Evolutionary conservation across 2,113 vertebrate species (phyloP).

Genomic region (Drymodes brunneopygia): DNA sequence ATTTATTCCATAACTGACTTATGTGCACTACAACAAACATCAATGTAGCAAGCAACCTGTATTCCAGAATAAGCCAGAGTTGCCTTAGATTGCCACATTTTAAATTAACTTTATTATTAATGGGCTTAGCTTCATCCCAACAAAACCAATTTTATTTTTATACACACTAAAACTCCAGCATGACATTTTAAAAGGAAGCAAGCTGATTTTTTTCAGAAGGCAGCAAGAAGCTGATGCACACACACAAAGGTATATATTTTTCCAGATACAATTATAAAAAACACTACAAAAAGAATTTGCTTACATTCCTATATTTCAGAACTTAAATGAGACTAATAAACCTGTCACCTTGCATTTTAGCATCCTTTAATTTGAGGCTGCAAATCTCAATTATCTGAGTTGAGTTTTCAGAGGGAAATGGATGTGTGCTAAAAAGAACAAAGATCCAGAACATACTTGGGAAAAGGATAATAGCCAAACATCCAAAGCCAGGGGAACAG

Average conservation of each 20-base stretch:
- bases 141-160: not conserved
- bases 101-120: not conserved
- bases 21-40: not conserved
- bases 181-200: not conserved
- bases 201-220: not conserved
- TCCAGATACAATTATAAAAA: not conserved
- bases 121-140: not conserved
- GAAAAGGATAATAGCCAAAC: not conserved
- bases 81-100: not conserved
- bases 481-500: not conserved
- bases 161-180: not conserved
- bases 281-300: not conserved
- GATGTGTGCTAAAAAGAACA: not conserved
- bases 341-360: not conserved
- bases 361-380: not conserved
- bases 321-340: not conserved
- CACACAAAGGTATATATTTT: not conserved
- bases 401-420: not conserved
- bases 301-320: not conserved
- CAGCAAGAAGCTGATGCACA: not conserved
- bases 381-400: not conserved
- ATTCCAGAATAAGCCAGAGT: not conserved
- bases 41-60: not conserved
- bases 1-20: conserved; percentile 19
- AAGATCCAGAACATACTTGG: not conserved